These are phyloP conservation scores for Drosophila quadrilineata DNA, from an alignment of 1,140 invertebrate species.

Conservation along the genomic window DNA sequence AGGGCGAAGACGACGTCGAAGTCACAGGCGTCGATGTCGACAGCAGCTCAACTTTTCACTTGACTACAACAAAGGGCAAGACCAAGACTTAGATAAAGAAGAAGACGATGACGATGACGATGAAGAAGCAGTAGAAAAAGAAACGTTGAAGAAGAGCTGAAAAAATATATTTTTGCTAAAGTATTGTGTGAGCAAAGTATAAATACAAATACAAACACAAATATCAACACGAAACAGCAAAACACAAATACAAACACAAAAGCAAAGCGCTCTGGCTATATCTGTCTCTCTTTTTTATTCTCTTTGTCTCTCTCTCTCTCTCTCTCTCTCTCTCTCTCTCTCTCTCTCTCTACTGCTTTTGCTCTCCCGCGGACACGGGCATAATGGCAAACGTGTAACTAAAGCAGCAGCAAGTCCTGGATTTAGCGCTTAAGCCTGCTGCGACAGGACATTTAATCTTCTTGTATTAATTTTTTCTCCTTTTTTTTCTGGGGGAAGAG, in stretches of 20 bases:
- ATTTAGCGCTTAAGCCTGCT: constrained; percentile 71
- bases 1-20: neutral
- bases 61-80: constrained; percentile 35
- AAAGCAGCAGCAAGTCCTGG: constrained; percentile 38
- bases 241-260: constrained; percentile 50
- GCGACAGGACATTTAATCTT: constrained; percentile 79
- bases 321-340: too few relatives aligned
- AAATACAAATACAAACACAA: constrained; percentile 25
- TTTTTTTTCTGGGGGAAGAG: constrained; percentile 19
- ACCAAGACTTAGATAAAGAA: too few relatives aligned
- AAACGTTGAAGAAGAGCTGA: constrained; percentile 6
- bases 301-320: too few relatives aligned
- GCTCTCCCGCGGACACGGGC: constrained; percentile 8
- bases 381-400: constrained; percentile 34
- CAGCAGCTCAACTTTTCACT: constrained; percentile 58
- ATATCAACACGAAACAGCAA: constrained; percentile 28
- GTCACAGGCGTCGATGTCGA: constrained; percentile 8
- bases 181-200: constrained; percentile 27
- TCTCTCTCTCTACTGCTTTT: too few relatives aligned
- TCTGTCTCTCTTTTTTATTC: too few relatives aligned
- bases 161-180: constrained; percentile 47
- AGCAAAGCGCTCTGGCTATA: constrained; percentile 10
- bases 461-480: constrained; percentile 68
- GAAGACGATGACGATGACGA: too few relatives aligned
- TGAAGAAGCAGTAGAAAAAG: neutral